Base-by-base conservation (phyloP, 1,140 invertebrate species). In the Drosophila malerkotliana region DNA sequence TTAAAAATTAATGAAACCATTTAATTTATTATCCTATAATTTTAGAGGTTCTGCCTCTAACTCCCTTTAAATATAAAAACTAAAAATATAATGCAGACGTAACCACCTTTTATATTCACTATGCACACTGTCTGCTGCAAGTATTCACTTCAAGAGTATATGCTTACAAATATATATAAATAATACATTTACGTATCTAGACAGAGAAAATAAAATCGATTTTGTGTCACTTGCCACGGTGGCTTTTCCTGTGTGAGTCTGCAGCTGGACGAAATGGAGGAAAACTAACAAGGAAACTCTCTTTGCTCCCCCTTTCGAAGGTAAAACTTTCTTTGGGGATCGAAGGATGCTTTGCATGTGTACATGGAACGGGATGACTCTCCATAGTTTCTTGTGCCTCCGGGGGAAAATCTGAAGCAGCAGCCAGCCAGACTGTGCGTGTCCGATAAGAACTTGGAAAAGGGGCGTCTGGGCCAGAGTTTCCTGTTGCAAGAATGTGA, bases 171-270 rank as follows among this genome's bases (percentile, higher is more conserved):
- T 34, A 34, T 9, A 66, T 34, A 45, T 10, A 18, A 30, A 67
- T 63, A 21, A 8, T 12, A 34, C 12, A 14, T 18, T 44, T 44
- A 8, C 41, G 15, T 44, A 59, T 39, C 71, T 32, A 75, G 71
- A 74, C 59, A 53, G 54, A 55, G 30, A 48, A 77, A 80, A 67
- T 64, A 79, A 87, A 88, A 87, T 87, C 83, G 83, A 88, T 87
- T 87, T 87, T 87, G 52, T 87, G 83, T 87, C 83, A 87, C 67
- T 74, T 72, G 79, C 62, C 83, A 87, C 57, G 45, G 62, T 74
- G 34, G 51, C 24, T 67, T 59, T 47, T 74, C 37, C 12, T 28
- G 60, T 53, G 8, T 15, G 18, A 47, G 18, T 72, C 56, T 78
- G 77, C 75, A 74, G 52, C 57, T 62, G 49, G 24, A 49, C 34